Percentiles rank a stretch among this genome's conserved stretches.
Evolutionary conservation across 2,797 vertebrate genomes (phyloP).

Genomic region (Sparidentex hasta): DNA sequence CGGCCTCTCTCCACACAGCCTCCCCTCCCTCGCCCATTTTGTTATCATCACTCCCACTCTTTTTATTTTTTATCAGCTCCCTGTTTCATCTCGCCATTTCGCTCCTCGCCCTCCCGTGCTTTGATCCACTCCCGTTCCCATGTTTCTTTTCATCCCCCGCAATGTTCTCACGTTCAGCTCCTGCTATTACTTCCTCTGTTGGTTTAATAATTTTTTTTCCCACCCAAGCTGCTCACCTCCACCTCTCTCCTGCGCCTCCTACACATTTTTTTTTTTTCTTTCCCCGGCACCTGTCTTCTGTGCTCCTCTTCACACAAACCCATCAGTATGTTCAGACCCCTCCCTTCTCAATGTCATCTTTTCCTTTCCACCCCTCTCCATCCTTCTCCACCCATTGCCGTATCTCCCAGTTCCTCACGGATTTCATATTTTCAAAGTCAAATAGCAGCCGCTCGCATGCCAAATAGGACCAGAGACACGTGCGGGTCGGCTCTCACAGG

Average conservation of each 20-base stretch:
- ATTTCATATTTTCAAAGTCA: conserved; percentile 73
- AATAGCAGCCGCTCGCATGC: conserved; percentile 52
- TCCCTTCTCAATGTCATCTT: conserved; percentile 20
- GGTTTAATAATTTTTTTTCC: conserved; percentile 66
- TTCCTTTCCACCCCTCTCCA: conserved; percentile 20
- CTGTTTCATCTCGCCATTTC: conserved; percentile 72
- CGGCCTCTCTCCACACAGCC: conserved; percentile 14
- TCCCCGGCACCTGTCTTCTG: conserved; percentile 31
- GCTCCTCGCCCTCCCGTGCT: conserved; percentile 59
- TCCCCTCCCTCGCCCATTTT: conserved; percentile 21
- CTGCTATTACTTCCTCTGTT: conserved; percentile 79
- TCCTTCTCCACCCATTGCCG: background rate
- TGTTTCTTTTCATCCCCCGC: conserved; percentile 65
- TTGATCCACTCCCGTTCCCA: conserved; percentile 68
- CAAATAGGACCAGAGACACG: conserved; percentile 40
- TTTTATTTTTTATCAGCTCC: conserved; percentile 35
- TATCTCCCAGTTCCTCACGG: conserved; percentile 16
- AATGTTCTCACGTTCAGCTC: conserved; percentile 55
- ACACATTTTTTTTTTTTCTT: conserved; percentile 14
- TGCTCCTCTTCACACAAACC: conserved; percentile 40
- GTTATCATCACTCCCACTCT: conserved; percentile 42
- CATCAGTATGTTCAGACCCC: conserved; percentile 44
- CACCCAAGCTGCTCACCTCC: conserved; percentile 29
- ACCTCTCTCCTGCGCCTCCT: conserved; percentile 25
- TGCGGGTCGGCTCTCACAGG: conserved; percentile 4